phyloP scores from a whole-genome alignment of 2,888 invertebrate species.

The Coleophora deauratella region DNA sequence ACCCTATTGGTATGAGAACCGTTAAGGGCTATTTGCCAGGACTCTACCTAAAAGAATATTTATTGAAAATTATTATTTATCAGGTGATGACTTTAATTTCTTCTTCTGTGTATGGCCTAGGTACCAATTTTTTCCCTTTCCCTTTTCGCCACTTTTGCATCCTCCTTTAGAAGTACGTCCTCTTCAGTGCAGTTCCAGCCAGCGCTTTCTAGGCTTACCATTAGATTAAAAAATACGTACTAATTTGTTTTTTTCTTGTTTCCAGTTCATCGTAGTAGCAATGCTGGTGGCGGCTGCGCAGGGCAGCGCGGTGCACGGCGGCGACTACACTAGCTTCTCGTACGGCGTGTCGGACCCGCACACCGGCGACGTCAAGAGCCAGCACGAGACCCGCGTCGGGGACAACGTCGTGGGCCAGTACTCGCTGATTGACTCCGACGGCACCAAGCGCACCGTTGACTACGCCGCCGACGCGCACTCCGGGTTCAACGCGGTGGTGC shows the following conservation, averaged over 20 bases:
- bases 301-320: constrained; percentile 53
- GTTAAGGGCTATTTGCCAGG: too few relatives aligned
- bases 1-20: too few relatives aligned
- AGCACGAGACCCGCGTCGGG: constrained; percentile 78
- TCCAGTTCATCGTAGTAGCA: constrained; percentile 62
- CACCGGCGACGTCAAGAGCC: constrained; percentile 69
- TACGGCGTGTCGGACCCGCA: constrained; percentile 65
- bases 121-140: too few relatives aligned
- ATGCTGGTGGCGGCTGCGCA: constrained; percentile 58
- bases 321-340: constrained; percentile 59
- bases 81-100: too few relatives aligned
- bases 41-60: too few relatives aligned
- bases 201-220: too few relatives aligned
- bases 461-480: constrained; percentile 55
- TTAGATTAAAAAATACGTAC: too few relatives aligned
- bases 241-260: constrained; percentile 20
- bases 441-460: constrained; percentile 77
- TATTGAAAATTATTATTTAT: too few relatives aligned
- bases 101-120: too few relatives aligned
- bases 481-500: constrained; percentile 58
- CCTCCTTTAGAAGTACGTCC: too few relatives aligned
- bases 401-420: constrained; percentile 75
- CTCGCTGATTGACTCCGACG: constrained; percentile 74
- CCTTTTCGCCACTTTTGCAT: too few relatives aligned
- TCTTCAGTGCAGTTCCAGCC: too few relatives aligned